Evolutionary conservation across 2,113 vertebrate genomes (phyloP).

Genomic region (Rhizomys pruinosus): DNA sequence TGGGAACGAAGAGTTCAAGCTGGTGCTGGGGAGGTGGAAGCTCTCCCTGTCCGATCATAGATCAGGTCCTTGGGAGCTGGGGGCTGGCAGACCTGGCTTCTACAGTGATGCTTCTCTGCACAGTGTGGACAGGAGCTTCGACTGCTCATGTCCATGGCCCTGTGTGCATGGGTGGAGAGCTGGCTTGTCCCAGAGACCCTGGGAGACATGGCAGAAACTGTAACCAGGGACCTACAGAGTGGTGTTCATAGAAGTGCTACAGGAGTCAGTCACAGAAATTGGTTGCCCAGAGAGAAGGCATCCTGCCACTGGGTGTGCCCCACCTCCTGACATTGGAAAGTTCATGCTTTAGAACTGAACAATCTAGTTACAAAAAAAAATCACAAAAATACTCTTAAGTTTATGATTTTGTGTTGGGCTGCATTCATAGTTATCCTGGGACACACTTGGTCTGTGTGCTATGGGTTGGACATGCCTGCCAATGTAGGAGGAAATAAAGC

Average conservation of each 20-base stretch:
- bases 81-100: rapidly evolving
- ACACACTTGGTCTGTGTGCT: neutral
- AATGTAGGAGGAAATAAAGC: neutral
- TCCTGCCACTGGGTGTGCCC: neutral
- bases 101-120: neutral
- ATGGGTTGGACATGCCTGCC: neutral
- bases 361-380: too few relatives aligned
- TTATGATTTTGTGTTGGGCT: neutral
- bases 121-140: neutral
- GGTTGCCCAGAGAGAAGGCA: neutral
- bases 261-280: too few relatives aligned
- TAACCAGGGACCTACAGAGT: too few relatives aligned
- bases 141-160: rapidly evolving
- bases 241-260: neutral
- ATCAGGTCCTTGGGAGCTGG: neutral
- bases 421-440: neutral
- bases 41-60: neutral
- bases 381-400: neutral
- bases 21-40: neutral
- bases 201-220: neutral
- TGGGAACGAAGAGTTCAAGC: neutral
- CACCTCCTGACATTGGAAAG: neutral
- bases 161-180: neutral
- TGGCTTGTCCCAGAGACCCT: neutral
- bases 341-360: too few relatives aligned